Conservation (phyloP, 2,113 vertebrate genomes). For the Salvelinus alpinus region DNA sequence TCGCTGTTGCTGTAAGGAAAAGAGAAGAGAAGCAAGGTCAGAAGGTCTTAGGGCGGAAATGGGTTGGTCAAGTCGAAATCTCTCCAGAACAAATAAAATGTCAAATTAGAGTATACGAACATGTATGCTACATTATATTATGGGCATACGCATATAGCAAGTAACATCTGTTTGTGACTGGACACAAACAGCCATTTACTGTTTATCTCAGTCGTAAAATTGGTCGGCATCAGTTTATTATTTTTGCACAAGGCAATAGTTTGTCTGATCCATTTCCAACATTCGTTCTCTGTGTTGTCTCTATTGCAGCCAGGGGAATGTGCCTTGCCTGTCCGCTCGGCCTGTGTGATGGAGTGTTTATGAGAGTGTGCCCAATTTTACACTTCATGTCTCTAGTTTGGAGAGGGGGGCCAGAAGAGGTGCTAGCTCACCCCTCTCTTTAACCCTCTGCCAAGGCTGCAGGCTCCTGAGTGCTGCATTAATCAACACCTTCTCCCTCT, state of each 20-base stretch:
- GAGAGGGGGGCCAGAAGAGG: conserved; percentile 41
- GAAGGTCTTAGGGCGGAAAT: not conserved
- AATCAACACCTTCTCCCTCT: conserved; percentile 72
- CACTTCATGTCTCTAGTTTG: conserved; percentile 57
- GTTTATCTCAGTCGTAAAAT: not conserved
- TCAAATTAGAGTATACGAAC: no score
- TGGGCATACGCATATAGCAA: no score
- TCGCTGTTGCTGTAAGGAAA: conserved; percentile 94
- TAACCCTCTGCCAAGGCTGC: conserved; percentile 54
- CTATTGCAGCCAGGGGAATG: conserved; percentile 4
- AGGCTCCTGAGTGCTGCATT: conserved; percentile 59
- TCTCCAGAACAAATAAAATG: not conserved
- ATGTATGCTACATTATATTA: no score
- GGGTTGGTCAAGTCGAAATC: not conserved
- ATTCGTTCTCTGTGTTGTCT: no score
- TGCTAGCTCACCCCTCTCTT: conserved; percentile 46
- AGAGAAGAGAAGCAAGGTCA: conserved; percentile 40
- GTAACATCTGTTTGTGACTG: no score
- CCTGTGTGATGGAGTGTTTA: conserved; percentile 40
- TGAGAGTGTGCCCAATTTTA: conserved; percentile 61
- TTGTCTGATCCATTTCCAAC: no score
- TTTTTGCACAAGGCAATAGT: no score
- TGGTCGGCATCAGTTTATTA: no score
- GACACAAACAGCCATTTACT: not conserved
- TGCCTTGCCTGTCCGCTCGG: not conserved